Evolutionary conservation across 1,140 invertebrate species (phyloP).

Genomic region (Megalopta genalis): DNA sequence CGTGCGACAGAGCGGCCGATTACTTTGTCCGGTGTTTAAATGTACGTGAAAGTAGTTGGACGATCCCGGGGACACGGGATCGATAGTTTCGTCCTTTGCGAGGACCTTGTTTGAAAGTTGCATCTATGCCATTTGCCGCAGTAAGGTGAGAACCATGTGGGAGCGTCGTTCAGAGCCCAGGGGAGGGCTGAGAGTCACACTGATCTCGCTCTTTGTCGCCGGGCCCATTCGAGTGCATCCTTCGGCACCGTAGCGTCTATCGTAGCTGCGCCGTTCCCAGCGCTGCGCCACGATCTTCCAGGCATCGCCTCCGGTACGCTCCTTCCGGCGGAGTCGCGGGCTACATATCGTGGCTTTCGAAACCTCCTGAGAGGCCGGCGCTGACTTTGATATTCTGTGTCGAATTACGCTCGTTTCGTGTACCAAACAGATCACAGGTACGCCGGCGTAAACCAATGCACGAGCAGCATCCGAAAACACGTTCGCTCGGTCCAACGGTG

Average conservation of each 20-base stretch:
- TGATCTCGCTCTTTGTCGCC: conserved; percentile 75
- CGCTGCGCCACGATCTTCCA: conserved; percentile 49
- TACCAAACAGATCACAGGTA: conserved; percentile 59
- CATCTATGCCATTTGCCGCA: conserved; percentile 43
- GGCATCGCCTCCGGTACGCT: conserved; percentile 36
- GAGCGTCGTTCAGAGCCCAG: conserved; percentile 59
- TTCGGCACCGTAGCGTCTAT: conserved; percentile 48
- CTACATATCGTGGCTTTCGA: conserved; percentile 63
- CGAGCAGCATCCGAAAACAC: background rate
- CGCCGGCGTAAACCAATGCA: conserved; percentile 30
- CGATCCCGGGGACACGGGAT: too few species aligned
- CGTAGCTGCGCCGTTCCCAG: conserved; percentile 28
- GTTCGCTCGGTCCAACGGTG: conserved; percentile 2
- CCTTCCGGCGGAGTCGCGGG: conserved; percentile 53
- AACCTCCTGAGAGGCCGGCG: conserved; percentile 63
- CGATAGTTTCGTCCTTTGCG: background rate
- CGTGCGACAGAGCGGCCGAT: background rate
- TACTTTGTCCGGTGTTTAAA: background rate
- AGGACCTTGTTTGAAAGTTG: conserved; percentile 53
- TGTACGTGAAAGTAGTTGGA: background rate
- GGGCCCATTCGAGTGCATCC: conserved; percentile 70
- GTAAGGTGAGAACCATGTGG: conserved; percentile 66
- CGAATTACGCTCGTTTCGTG: conserved; percentile 67
- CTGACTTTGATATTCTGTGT: conserved; percentile 71
- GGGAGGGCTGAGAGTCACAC: conserved; percentile 72